Percentiles rank a stretch among this genome's conserved stretches.
phyloP scores from a whole-genome alignment of 2,888 invertebrate species.

The Drosophila rubida region DNA sequence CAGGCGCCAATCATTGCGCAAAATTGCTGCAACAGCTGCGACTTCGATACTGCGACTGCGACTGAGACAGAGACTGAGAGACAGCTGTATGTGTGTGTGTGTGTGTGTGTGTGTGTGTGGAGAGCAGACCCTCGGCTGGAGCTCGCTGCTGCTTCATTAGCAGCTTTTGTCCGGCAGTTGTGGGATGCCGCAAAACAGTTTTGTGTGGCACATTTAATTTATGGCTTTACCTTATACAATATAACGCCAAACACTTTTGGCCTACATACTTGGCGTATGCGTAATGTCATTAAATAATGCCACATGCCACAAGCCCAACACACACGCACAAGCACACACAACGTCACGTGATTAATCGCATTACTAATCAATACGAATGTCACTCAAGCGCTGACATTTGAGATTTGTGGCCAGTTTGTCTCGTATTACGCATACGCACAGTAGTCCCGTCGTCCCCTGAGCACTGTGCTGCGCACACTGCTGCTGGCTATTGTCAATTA shows the following conservation, averaged over 20 bases:
- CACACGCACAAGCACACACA: conserved; percentile 22
- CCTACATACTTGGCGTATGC: conserved; percentile 56
- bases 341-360: conserved; percentile 71
- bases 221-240: conserved; percentile 41
- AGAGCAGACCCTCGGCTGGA: conserved; percentile 11
- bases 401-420: conserved; percentile 70
- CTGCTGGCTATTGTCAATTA: conserved; percentile 63
- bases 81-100: conserved; percentile 1
- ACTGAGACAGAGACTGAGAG: not conserved
- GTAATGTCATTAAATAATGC: conserved; percentile 67
- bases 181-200: conserved; percentile 43
- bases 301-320: conserved; percentile 49
- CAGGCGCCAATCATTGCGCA: conserved; percentile 38
- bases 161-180: conserved; percentile 26
- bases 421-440: conserved; percentile 76
- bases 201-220: conserved; percentile 42
- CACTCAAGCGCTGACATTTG: conserved; percentile 73
- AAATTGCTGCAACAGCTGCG: conserved; percentile 55
- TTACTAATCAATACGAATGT: conserved; percentile 79
- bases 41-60: not conserved
- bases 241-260: conserved; percentile 47
- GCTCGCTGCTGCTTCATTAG: conserved; percentile 48
- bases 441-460: conserved; percentile 44
- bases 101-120: not conserved
- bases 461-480: no score